Base-by-base conservation (phyloP, 1,140 invertebrate species). In the Philaenus spumarius region DNA sequence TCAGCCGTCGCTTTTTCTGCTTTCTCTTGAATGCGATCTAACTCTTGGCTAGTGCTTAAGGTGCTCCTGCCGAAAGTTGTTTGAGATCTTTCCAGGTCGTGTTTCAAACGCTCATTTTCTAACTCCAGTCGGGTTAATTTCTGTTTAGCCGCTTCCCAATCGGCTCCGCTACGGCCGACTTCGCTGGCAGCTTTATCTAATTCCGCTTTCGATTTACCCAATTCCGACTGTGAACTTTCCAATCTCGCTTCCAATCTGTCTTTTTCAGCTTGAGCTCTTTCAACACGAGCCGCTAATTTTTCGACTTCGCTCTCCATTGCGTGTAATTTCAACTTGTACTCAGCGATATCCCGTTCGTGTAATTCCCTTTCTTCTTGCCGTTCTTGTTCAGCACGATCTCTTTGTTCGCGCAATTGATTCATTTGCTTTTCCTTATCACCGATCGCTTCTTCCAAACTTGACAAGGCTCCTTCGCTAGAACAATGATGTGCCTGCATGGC, bases 381-480 rank as follows among this genome's bases (percentile, higher is more conserved):
- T 70, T 99, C 96, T 65, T 94, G 88, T 76, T 98, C 95, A 15
- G 92, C 90, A 60, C 93, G 78, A 70, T 98, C 95, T 68, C 95
- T 80, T 71, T 96, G 91, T 68, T 97, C 93, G 64, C 90, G 75
- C 58, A 96, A 76, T 74, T 97, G 90, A 62, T 85, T 81, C 77
- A 97, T 95, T 78, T 97, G 93, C 72, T 95, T 95, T 69, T 98
- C 95, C 76, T 97, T 97, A 69, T 98, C 95, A 30, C 86, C 85
- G 58, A 98, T 92, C 1, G 93, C 91, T 77, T 98, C 95, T 76
- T 98, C 95, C 17, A 98, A 78, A 64, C 87, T 92, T 39, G 89
- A 90, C 34, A 97, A 76, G 7, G 93, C 92, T 46, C 92, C 92
- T 76, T 95, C 92, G 40, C 88, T 93, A 58, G 86, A 91, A 72